Evolutionary conservation across 2,797 vertebrate species (phyloP).

Genomic region (Argyrosomus regius): DNA sequence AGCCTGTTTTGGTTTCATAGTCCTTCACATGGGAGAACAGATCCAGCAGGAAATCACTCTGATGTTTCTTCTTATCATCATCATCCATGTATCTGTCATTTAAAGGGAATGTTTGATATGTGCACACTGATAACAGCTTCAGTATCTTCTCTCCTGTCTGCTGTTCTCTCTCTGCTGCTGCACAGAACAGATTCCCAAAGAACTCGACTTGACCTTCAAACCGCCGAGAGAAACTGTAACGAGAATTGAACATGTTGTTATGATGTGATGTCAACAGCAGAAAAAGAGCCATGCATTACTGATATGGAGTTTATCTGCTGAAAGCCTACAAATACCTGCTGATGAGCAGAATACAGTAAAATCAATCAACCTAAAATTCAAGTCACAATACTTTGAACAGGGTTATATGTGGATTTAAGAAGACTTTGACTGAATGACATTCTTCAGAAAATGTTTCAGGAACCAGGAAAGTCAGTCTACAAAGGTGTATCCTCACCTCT

Average conservation of each 20-base stretch:
- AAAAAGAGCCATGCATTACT: neutral
- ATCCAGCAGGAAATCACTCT: slow-evolving; percentile 9
- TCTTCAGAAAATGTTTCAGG: no score
- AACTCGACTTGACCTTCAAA: neutral
- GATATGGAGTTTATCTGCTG: neutral
- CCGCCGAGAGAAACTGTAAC: neutral
- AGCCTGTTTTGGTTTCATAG: no score
- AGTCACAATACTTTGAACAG: no score
- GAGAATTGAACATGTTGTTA: neutral
- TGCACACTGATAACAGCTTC: slow-evolving; percentile 43
- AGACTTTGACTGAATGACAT: no score
- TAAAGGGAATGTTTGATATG: slow-evolving; percentile 10
- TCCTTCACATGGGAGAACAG: no score
- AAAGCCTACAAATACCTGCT: no score
- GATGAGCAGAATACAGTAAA: no score
- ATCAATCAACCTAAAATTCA: no score
- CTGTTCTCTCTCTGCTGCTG: slow-evolving; percentile 36
- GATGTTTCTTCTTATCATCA: neutral
- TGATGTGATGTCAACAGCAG: neutral
- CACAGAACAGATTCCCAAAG: slow-evolving; percentile 24
- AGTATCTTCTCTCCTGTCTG: slow-evolving; percentile 35
- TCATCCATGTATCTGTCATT: no score
- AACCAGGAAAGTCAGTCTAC: no score
- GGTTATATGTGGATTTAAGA: no score
- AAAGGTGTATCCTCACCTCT: no score